phyloP scores from a whole-genome alignment of 2,888 invertebrate genomes.

The Acleris sparsana region DNA sequence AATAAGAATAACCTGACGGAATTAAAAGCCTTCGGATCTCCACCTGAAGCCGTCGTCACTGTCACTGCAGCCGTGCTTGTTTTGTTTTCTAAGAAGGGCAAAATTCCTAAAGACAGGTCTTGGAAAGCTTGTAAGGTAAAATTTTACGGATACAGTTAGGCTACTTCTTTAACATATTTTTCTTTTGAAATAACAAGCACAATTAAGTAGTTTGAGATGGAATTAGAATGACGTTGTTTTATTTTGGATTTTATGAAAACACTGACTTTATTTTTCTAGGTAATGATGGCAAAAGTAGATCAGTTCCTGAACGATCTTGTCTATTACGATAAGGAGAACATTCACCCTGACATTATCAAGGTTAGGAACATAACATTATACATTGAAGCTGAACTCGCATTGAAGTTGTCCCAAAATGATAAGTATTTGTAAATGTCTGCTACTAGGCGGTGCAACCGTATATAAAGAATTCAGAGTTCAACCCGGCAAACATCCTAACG shows the following conservation, averaged over 20 bases:
- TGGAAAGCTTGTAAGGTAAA: constrained; percentile 96
- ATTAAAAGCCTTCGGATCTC: constrained; percentile 96
- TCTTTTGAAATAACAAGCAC: no score
- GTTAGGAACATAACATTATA: constrained; percentile 64
- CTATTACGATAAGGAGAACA: constrained; percentile 96
- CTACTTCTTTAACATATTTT: no score
- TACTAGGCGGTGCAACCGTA: constrained; percentile 82
- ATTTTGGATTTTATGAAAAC: no score
- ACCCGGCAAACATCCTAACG: constrained; percentile 90
- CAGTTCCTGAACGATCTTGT: constrained; percentile 92
- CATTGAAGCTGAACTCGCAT: no score
- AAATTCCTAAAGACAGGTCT: constrained; percentile 94
- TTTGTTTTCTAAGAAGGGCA: constrained; percentile 91
- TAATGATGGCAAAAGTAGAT: constrained; percentile 95
- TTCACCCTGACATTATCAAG: constrained; percentile 93
- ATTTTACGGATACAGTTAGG: no score
- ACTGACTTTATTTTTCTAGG: constrained; percentile 56
- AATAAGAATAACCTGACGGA: constrained; percentile 97
- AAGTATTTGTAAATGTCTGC: constrained; percentile 18
- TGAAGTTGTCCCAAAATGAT: no score
- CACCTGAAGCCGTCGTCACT: constrained; percentile 93
- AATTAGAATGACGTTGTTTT: no score
- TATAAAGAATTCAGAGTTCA: constrained; percentile 90
- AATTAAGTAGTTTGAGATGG: no score
- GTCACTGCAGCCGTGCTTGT: constrained; percentile 95